Evolutionary conservation across 2,797 vertebrate species (phyloP), one percentile per base, ranked within the genome.

Genomic region (Acanthopagrus latus): DNA sequence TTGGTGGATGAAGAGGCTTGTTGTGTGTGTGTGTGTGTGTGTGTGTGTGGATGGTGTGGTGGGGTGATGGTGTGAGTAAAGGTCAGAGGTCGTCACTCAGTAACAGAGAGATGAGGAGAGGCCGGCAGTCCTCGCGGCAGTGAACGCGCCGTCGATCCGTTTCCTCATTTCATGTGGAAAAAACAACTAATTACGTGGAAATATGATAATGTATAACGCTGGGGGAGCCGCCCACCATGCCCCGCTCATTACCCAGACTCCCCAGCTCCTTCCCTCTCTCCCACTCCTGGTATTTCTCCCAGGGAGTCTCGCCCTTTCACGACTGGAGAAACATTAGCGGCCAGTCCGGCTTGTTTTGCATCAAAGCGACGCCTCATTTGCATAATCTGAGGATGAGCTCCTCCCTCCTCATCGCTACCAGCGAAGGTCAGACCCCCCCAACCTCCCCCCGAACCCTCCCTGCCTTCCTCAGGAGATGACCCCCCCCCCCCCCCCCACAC

Each of bases 161-260:
- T 97, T 97, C 96, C 96, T 97, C 96, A 98, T 98, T 98, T 99
- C 97, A 98, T 96, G 97, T 98, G 97, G 97, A 99, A 98, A 95
- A 98, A 97, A 92, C 97, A 98, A 97, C 96, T 98, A 99, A 99
- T 99, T 97, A 98, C 95, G 97, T 98, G 97, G 96, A 98, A 99
- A 98, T 99, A 99, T 98, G 97, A 97, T 98, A 98, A 99, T 98
- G 96, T 94, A 96, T 95, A 96, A 93, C 69, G 96, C 97, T 97
- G 93, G 94, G 91, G 97, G 90, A 76, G 72, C 50, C 44, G 86
- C 87, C 85, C 21, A 73, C 80, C 64, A 69, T 50, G 63, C 73
- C 25, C 79, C n/a, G 4, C 81, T 83, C 38, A 76, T 86, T 84
- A 86, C 86, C 88, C 87, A 83, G 87, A 87, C 33, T 62, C 58